These are phyloP conservation scores for Sminthurides aquaticus DNA, from an alignment of 2,888 invertebrate genomes.

Conservation along the genomic window DNA sequence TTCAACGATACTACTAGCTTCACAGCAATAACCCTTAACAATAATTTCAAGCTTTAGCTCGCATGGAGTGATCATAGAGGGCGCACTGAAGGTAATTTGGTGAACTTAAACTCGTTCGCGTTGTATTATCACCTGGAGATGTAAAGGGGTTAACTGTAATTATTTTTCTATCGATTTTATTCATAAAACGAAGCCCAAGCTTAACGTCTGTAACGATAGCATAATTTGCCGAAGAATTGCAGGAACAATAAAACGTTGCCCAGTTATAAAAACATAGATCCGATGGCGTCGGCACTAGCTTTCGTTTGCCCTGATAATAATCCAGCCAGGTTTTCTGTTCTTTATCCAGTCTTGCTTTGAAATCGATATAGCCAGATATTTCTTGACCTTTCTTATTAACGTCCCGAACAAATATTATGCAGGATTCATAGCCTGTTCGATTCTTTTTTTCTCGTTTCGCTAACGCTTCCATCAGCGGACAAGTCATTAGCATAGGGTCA, in stretches of 20 bases:
- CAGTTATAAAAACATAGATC: slow-evolving; percentile 75
- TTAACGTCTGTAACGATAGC: slow-evolving; percentile 66
- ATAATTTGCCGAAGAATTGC: slow-evolving; percentile 70
- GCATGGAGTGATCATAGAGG: slow-evolving; percentile 70
- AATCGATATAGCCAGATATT: slow-evolving; percentile 80
- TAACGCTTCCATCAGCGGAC: slow-evolving; percentile 59
- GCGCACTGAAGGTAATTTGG: slow-evolving; percentile 65
- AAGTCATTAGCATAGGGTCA: slow-evolving; percentile 2
- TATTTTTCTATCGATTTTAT: slow-evolving; percentile 68
- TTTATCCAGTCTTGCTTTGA: slow-evolving; percentile 58
- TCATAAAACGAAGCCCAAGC: slow-evolving; percentile 68
- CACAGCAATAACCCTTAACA: background rate
- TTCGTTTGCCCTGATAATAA: slow-evolving; percentile 50
- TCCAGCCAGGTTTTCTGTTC: slow-evolving; percentile 61
- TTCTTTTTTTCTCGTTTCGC: slow-evolving; percentile 67
- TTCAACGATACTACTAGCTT: background rate
- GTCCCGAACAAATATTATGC: slow-evolving; percentile 70
- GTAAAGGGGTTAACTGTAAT: slow-evolving; percentile 62
- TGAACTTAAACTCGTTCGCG: slow-evolving; percentile 57
- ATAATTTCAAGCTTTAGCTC: slow-evolving; percentile 51
- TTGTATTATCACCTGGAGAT: slow-evolving; percentile 60
- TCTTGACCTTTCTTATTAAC: slow-evolving; percentile 64
- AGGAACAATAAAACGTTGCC: slow-evolving; percentile 61
- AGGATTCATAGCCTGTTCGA: slow-evolving; percentile 61
- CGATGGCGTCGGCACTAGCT: slow-evolving; percentile 58